A percentile compares a stretch with the other conserved stretches of the same genome.
Evolutionary conservation across 2,797 vertebrate genomes (phyloP).

Genomic region (Chelon auratus): DNA sequence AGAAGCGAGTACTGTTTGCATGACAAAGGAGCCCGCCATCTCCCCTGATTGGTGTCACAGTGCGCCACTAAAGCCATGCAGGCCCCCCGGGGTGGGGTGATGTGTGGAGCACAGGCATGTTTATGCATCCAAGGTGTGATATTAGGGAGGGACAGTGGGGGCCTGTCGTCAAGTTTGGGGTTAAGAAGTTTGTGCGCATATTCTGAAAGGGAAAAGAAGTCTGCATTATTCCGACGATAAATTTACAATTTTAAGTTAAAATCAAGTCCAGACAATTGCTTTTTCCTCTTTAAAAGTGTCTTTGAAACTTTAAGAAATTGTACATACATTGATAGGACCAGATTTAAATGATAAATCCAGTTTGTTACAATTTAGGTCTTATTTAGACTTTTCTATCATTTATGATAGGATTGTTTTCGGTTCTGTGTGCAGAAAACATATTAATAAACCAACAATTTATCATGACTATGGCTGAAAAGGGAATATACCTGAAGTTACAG

Average conservation of each 20-base stretch:
- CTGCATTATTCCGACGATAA: conserved; percentile 18
- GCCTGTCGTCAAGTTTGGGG: conserved; percentile 71
- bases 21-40: conserved; percentile 88
- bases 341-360: neutral
- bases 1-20: conserved; percentile 87
- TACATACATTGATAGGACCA: conserved; percentile 12
- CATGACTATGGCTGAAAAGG: no score
- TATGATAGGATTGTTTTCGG: no score
- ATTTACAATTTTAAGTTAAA: conserved; percentile 31
- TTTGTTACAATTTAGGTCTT: neutral
- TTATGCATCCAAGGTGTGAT: conserved; percentile 89
- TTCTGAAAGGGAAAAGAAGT: conserved; percentile 27
- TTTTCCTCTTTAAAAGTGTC: neutral
- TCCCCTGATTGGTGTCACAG: conserved; percentile 90
- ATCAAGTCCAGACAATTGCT: neutral
- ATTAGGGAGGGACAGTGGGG: conserved; percentile 73
- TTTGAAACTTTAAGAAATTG: conserved; percentile 14
- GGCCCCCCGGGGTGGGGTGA: conserved; percentile 80
- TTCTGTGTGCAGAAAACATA: no score
- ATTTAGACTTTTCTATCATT: conserved; percentile 1
- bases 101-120: conserved; percentile 85
- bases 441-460: no score
- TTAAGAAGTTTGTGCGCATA: conserved; percentile 69
- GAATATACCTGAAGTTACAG: no score
- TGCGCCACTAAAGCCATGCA: conserved; percentile 84